Conservation (phyloP, 2,113 vertebrate genomes). For the Ellobius talpinus region DNA sequence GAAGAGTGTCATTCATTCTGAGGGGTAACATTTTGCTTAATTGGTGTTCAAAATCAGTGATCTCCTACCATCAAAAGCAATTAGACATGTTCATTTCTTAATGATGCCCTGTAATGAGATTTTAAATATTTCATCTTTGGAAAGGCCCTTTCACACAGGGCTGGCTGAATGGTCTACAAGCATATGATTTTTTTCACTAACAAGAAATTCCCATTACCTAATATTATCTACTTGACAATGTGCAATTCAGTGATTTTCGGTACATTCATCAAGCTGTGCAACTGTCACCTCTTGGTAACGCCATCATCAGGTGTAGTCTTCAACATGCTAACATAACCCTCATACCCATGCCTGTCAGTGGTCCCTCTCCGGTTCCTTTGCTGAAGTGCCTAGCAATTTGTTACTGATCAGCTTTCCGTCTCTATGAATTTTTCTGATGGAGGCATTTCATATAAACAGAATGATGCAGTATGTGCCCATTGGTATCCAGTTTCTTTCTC, state of each 20-base stretch:
- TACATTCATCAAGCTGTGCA: background rate
- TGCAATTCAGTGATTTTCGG: background rate
- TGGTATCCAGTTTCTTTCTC: background rate
- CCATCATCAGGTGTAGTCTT: background rate
- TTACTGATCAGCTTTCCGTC: background rate
- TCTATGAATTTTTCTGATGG: background rate
- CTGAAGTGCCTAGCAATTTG: background rate
- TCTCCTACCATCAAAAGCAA: slow-evolving; percentile 4
- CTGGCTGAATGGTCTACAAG: background rate
- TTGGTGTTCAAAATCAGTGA: background rate
- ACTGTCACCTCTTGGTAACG: background rate
- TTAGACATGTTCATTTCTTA: background rate
- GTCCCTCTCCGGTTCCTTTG: background rate
- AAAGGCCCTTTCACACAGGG: background rate
- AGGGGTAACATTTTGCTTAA: background rate
- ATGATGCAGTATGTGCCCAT: background rate
- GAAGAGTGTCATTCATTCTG: background rate
- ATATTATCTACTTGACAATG: background rate
- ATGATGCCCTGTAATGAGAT: background rate
- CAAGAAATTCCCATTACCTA: background rate
- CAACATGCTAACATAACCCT: background rate
- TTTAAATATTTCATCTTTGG: background rate
- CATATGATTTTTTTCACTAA: background rate
- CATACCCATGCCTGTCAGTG: background rate
- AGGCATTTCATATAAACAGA: background rate